Evolutionary conservation across 2,113 vertebrate genomes (phyloP), one percentile per base, ranked within the genome.

Genomic region (Dipodomys spectabilis): DNA sequence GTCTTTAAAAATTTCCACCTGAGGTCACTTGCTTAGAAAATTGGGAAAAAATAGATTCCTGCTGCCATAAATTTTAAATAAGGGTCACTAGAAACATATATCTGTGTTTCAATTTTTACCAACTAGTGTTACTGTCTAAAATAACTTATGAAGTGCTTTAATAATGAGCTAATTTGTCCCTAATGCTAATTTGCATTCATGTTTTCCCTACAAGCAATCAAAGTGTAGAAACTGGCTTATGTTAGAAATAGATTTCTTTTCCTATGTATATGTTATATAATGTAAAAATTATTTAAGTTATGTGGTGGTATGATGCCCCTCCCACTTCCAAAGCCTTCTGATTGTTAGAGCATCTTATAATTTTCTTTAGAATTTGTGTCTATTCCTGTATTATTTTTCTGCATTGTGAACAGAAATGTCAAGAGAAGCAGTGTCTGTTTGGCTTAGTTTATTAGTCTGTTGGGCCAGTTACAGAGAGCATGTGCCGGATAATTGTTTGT

Each of bases 21-120:
- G 71, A 16, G 2, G 16, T 44, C 49, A 7, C 28, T 68, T 35
- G 1, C 67, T 35, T 1, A 6, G 16, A 64, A 57, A 57, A 4
- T 18, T 19, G 53, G 27, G 0, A 67, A 19, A 7, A 30, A 57
- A 15, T 13, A 5, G 4, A 7, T 12, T 6, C 2, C 7, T 2
- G 35, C 15, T 2, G 0, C 1, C 7, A 39, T n/a, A 32, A 32
- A 8, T 32, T 92, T 86, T 64, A 72, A 65, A 22, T 79, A 71
- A 62, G 28, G 27, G 25, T 85, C 53, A 77, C 6, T 39, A 0
- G 4, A 83, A 86, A 22, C 11, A 49, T 39, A 5, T 6, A 49
- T 28, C 7, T n/a, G 32, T 18, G 32, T 27, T 27, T 19, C 65
- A 27, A 20, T 57, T 39, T 53, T 64, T 82, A 57, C 27, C 78